A percentile compares a stretch with the other conserved stretches of the same genome.
Conservation (phyloP, 2,113 vertebrate species). For the Haemorhous mexicanus region DNA sequence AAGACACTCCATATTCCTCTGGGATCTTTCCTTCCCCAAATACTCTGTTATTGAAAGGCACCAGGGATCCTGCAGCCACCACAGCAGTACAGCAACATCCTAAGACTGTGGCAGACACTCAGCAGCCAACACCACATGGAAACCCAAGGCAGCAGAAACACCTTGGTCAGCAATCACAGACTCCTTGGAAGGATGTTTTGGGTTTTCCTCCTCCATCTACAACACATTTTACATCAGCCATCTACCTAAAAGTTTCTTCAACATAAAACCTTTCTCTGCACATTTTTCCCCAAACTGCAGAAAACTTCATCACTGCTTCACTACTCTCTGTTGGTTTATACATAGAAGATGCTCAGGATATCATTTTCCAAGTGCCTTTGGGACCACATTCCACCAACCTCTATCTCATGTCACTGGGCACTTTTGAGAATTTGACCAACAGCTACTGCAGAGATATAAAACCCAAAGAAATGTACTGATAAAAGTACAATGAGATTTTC, state of each 20-base stretch:
- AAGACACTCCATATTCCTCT: background rate
- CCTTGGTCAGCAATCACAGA: background rate
- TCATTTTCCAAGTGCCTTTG: background rate
- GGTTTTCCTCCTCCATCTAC: background rate
- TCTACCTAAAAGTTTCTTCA: background rate
- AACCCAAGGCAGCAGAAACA: background rate
- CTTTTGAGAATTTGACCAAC: conserved; percentile 26
- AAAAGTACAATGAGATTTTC: conserved; percentile 37
- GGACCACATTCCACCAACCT: background rate
- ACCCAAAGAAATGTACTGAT: conserved; percentile 22
- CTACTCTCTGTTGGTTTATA: background rate
- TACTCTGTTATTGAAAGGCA: background rate
- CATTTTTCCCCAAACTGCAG: background rate
- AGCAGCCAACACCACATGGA: background rate
- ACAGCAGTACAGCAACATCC: background rate
- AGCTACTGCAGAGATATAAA: conserved; percentile 16
- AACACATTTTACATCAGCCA: background rate
- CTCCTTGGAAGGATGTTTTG: background rate
- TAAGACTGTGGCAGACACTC: background rate
- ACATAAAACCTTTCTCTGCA: background rate
- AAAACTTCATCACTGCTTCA: background rate
- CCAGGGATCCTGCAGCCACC: background rate
- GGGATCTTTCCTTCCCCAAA: background rate
- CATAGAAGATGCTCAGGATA: background rate
- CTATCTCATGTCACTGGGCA: conserved; percentile 8